Evolutionary conservation across 2,113 vertebrate genomes (phyloP).

Genomic region (Podarcis cretensis): DNA sequence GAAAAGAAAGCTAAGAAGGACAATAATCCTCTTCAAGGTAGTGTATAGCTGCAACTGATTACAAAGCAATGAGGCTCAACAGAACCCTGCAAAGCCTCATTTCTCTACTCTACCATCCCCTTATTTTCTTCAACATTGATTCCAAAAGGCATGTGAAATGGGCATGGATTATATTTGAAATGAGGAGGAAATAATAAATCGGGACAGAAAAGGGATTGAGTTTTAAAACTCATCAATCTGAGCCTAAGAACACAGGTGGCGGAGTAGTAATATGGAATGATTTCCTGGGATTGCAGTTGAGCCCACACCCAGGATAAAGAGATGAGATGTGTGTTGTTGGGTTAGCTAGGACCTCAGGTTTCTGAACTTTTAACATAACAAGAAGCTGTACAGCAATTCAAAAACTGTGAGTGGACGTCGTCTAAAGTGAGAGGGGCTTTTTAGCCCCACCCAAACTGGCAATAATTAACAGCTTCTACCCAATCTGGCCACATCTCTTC

Average conservation of each 20-base stretch:
- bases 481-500: not conserved
- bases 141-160: not conserved
- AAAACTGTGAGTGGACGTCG: no score
- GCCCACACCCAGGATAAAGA: not conserved
- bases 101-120: not conserved
- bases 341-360: no score
- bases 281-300: conserved; percentile 13
- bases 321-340: not conserved
- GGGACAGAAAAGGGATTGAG: conserved; percentile 2
- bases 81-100: not conserved
- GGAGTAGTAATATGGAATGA: conserved; percentile 15
- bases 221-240: conserved; percentile 24
- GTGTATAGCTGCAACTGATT: conserved; percentile 41
- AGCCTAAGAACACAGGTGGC: not conserved
- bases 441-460: no score
- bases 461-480: not conserved
- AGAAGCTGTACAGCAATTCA: no score
- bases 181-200: conserved; percentile 19
- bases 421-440: no score
- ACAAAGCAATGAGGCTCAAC: conserved; percentile 28
- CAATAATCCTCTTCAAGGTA: conserved; percentile 9
- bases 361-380: no score
- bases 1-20: conserved; percentile 13
- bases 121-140: not conserved
- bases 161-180: conserved; percentile 1